phyloP scores from a whole-genome alignment of 2,888 invertebrate species.

The Drosophila sordidula region DNA sequence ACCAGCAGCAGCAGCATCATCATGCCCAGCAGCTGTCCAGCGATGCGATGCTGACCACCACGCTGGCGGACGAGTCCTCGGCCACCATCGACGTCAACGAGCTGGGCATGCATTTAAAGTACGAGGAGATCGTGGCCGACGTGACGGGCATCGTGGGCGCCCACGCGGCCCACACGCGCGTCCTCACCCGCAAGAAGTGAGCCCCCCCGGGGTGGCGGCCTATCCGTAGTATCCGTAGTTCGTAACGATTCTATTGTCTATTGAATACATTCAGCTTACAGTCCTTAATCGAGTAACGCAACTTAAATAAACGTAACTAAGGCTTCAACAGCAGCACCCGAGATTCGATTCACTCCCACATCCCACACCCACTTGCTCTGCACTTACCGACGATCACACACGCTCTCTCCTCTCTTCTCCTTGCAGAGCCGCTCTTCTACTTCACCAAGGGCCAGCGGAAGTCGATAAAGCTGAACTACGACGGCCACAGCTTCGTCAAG shows the following conservation, averaged over 20 bases:
- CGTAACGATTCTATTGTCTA: constrained; percentile 26
- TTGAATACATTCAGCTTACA: constrained; percentile 45
- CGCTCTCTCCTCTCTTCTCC: neutral
- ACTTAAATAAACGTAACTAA: constrained; percentile 51
- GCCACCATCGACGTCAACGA: constrained; percentile 71
- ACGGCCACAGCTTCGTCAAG: constrained; percentile 82
- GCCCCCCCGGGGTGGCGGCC: too few relatives aligned
- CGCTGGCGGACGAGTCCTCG: constrained; percentile 59
- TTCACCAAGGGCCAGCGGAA: constrained; percentile 83
- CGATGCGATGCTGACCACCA: constrained; percentile 64
- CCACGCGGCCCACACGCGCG: constrained; percentile 29
- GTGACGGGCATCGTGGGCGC: constrained; percentile 80
- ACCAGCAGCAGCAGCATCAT: constrained; percentile 31
- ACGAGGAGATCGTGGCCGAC: constrained; percentile 84
- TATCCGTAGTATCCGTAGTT: constrained; percentile 16
- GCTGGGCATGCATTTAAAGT: constrained; percentile 82
- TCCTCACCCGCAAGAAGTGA: constrained; percentile 46
- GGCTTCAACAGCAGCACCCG: constrained; percentile 36
- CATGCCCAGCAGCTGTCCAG: constrained; percentile 47
- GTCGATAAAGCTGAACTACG: constrained; percentile 82
- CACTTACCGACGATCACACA: constrained; percentile 1
- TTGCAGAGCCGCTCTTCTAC: constrained; percentile 65
- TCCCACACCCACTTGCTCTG: neutral
- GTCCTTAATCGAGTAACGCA: constrained; percentile 44
- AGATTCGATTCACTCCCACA: constrained; percentile 24